Evolutionary conservation across 1,140 invertebrate genomes (phyloP).

Genomic region (Lepidotrigona ventralis): DNA sequence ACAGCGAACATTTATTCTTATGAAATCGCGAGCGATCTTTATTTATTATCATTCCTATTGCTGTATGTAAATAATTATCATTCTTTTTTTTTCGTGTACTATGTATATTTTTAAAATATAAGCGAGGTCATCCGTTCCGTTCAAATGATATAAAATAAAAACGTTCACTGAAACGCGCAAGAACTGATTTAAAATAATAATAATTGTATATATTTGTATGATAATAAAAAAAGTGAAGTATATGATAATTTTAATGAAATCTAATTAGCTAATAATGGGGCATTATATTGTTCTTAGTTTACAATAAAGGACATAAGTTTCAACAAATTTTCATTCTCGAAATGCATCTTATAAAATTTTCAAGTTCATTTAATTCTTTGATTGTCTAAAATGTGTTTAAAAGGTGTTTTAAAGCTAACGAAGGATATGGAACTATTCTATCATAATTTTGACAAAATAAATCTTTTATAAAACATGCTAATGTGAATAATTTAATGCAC

Average conservation of each 20-base stretch:
- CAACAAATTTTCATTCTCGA: not conserved
- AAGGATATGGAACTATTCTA: not conserved
- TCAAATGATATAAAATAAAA: conserved; percentile 30
- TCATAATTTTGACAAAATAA: conserved; percentile 12
- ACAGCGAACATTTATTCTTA: conserved; percentile 39
- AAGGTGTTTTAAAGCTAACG: not conserved
- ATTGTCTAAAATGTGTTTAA: not conserved
- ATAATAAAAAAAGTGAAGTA: conserved; percentile 60
- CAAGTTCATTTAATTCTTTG: conserved; percentile 1
- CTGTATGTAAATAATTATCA: conserved; percentile 56
- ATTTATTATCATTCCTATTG: conserved; percentile 63
- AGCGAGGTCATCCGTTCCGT: conserved; percentile 38
- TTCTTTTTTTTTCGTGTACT: conserved; percentile 28
- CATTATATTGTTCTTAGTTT: conserved; percentile 55
- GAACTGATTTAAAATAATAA: conserved; percentile 60
- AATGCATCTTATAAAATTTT: not conserved
- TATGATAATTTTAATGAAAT: conserved; percentile 52
- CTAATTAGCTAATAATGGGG: conserved; percentile 43
- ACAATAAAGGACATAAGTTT: conserved; percentile 16
- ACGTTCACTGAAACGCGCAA: conserved; percentile 36
- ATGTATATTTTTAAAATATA: conserved; percentile 46
- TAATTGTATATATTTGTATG: conserved; percentile 65
- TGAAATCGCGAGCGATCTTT: conserved; percentile 46
- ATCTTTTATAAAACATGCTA: conserved; percentile 1
- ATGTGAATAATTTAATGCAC: conserved; percentile 3